These are phyloP conservation scores for Linnaemya vulpina DNA, from an alignment of 2,888 invertebrate genomes.

Conservation along the genomic window DNA sequence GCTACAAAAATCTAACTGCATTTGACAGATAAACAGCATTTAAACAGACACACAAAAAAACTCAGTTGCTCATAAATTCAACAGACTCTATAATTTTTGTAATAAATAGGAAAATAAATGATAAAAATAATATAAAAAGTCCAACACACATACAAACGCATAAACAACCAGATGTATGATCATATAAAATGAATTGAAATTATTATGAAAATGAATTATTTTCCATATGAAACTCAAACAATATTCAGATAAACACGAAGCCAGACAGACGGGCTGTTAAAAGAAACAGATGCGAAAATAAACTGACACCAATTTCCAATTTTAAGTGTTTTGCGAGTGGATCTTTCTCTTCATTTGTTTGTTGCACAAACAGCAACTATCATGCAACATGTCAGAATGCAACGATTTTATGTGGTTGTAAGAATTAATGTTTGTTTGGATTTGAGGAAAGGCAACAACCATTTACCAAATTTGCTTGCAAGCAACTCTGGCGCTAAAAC, in stretches of 20 bases:
- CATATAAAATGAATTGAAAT: slow-evolving; percentile 20
- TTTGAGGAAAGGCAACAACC: not conserved
- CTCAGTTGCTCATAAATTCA: slow-evolving; percentile 39
- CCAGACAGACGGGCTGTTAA: slow-evolving; percentile 2
- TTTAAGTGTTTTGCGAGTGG: slow-evolving; percentile 44
- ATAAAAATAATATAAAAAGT: slow-evolving; percentile 24
- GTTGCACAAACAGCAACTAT: slow-evolving; percentile 32
- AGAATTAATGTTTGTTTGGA: not conserved
- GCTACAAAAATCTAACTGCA: slow-evolving; percentile 57
- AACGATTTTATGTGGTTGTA: slow-evolving; percentile 5
- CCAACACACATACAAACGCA: not conserved
- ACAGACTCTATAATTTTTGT: slow-evolving; percentile 3
- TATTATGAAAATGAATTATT: slow-evolving; percentile 25
- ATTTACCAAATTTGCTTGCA: not conserved
- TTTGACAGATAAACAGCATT: slow-evolving; percentile 60
- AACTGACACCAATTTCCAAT: slow-evolving; percentile 64
- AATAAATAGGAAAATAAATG: not conserved
- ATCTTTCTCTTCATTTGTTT: slow-evolving; percentile 1
- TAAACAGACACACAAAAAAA: slow-evolving; percentile 23
- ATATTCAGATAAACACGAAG: slow-evolving; percentile 18
- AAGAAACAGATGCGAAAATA: slow-evolving; percentile 50
- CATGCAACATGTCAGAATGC: slow-evolving; percentile 36
- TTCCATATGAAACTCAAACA: not conserved
- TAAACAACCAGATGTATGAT: not conserved
- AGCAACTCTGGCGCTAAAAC: slow-evolving; percentile 2